Conservation (phyloP, 2,797 vertebrate genomes). For the Enteromius afrohamiltoni region DNA sequence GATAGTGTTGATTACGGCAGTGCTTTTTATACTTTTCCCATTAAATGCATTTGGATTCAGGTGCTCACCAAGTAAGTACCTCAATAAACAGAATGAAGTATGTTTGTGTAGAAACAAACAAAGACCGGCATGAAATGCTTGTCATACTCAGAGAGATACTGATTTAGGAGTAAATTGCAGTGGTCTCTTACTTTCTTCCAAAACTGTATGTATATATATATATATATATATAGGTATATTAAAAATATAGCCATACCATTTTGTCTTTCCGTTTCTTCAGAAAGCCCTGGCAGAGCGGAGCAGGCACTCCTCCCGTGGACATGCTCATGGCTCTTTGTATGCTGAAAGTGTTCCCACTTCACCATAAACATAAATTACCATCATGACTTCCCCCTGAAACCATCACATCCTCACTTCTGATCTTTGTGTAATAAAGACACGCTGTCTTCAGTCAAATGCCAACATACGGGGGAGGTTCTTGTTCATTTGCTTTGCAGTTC, state of each 20-base stretch:
- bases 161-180: too few species aligned
- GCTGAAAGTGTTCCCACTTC: conserved; percentile 34
- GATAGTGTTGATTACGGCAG: too few species aligned
- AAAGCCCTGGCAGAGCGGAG: conserved; percentile 73
- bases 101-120: too few species aligned
- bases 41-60: too few species aligned
- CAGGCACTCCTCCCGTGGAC: conserved; percentile 57
- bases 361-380: not conserved
- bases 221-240: too few species aligned
- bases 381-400: conserved; percentile 47
- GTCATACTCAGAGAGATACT: too few species aligned
- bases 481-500: not conserved
- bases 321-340: conserved; percentile 57
- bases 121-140: too few species aligned
- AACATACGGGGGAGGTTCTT: not conserved
- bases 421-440: not conserved
- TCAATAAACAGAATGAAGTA: too few species aligned
- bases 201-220: too few species aligned
- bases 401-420: conserved; percentile 26
- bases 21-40: too few species aligned
- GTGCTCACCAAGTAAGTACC: too few species aligned
- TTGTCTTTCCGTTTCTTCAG: conserved; percentile 79
- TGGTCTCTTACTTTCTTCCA: too few species aligned
- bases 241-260: conserved; percentile 66
- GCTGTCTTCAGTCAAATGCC: not conserved